Evolutionary conservation across 2,113 vertebrate genomes (phyloP).

Genomic region (Catharus fuscescens): DNA sequence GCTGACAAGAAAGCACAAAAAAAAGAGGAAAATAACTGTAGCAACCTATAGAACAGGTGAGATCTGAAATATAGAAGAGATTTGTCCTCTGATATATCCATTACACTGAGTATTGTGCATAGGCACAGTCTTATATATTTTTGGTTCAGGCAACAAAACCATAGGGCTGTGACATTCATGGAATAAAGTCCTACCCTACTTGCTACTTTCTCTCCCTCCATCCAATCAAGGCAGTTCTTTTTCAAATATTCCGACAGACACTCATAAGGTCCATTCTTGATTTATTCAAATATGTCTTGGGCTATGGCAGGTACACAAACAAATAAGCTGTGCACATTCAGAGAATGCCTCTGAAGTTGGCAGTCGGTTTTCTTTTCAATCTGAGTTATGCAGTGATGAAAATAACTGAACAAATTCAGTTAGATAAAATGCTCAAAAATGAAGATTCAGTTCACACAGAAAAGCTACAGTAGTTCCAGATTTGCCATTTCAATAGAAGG

Average conservation of each 20-base stretch:
- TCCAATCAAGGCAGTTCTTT: background rate
- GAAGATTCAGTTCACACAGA: background rate
- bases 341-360: background rate
- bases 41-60: background rate
- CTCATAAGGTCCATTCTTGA: background rate
- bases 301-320: background rate
- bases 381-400: background rate
- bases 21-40: background rate
- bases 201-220: background rate
- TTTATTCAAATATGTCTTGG: background rate
- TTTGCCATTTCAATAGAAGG: slow-evolving; percentile 32
- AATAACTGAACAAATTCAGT: background rate
- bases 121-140: background rate
- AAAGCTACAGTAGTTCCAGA: background rate
- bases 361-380: background rate
- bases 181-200: background rate
- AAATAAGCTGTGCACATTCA: background rate
- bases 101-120: background rate
- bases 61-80: too few relatives aligned
- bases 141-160: background rate
- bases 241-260: background rate
- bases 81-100: background rate
- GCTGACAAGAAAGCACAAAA: background rate
- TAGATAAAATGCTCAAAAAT: slow-evolving; percentile 21
- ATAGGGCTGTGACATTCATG: background rate